Percentiles rank a stretch among this genome's conserved stretches.
These are phyloP conservation scores for Leptinotarsa juncta DNA, from an alignment of 2,888 invertebrate genomes.

Conservation along the genomic window DNA sequence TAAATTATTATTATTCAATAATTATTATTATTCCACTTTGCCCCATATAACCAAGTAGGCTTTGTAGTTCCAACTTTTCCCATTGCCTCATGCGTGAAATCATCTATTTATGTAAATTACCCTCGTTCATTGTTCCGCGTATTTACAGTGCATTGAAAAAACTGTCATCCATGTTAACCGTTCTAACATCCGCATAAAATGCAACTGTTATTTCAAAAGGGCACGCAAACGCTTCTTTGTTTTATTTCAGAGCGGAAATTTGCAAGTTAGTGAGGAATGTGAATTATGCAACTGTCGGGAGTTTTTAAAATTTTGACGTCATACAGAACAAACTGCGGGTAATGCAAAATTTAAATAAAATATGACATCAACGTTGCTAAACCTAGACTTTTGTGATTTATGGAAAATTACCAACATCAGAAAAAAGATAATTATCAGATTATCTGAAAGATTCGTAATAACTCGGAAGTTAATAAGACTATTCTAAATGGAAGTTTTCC, in stretches of 20 bases:
- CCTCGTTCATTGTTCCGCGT: not conserved
- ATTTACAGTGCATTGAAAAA: conserved; percentile 30
- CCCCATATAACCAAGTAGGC: too few relatives aligned
- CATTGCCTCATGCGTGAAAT: not conserved
- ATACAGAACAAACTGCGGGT: conserved; percentile 3
- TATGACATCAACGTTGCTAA: not conserved
- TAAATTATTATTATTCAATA: too few relatives aligned
- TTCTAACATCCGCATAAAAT: conserved; percentile 53
- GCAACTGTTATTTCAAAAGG: conserved; percentile 55
- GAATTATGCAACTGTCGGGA: conserved; percentile 29
- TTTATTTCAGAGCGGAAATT: conserved; percentile 42
- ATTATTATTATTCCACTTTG: too few relatives aligned
- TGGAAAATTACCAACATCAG: not conserved
- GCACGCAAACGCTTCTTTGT: conserved; percentile 54
- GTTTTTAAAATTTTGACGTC: conserved; percentile 22
- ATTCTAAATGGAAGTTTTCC: too few relatives aligned
- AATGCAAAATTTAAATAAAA: not conserved
- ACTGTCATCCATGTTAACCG: conserved; percentile 31
- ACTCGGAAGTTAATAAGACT: too few relatives aligned
- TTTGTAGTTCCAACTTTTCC: not conserved
- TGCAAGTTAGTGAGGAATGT: conserved; percentile 36
- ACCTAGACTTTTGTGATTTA: not conserved
- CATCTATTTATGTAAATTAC: conserved; percentile 16
- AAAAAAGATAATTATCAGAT: too few relatives aligned
- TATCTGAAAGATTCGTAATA: too few relatives aligned